Conservation (phyloP, 2,113 vertebrate genomes). For the Bufo gargarizans region DNA sequence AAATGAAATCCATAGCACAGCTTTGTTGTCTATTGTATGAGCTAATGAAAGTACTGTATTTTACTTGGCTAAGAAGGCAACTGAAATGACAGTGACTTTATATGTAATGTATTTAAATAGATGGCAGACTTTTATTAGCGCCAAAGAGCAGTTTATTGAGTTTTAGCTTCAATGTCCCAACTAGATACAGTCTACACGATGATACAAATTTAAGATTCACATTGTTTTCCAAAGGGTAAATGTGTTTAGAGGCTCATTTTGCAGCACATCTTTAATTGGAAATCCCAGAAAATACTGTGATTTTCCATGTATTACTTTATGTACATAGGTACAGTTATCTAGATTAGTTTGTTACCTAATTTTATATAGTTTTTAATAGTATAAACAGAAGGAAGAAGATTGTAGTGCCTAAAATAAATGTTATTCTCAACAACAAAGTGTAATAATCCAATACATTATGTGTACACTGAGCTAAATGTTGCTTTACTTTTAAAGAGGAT, state of each 20-base stretch:
- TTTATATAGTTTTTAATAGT: not conserved
- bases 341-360: not conserved
- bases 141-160: conserved; percentile 62
- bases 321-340: not conserved
- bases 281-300: not conserved
- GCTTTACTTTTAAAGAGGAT: not conserved
- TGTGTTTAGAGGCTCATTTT: conserved; percentile 28
- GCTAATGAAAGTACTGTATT: conserved; percentile 67
- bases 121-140: conserved; percentile 61
- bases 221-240: conserved; percentile 42
- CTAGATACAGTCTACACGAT: conserved; percentile 62
- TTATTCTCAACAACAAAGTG: not conserved
- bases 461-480: not conserved
- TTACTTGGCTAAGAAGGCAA: conserved; percentile 67
- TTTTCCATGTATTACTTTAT: conserved; percentile 18
- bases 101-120: conserved; percentile 71
- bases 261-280: not conserved
- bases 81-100: conserved; percentile 69
- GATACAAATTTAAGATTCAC: conserved; percentile 60
- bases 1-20: conserved; percentile 66
- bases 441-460: not conserved
- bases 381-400: not conserved
- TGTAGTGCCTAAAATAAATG: not conserved
- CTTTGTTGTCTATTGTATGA: conserved; percentile 70
- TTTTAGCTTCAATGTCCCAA: conserved; percentile 68